Conservation (phyloP, 2,888 invertebrate species). For the Agriotes lineatus region DNA sequence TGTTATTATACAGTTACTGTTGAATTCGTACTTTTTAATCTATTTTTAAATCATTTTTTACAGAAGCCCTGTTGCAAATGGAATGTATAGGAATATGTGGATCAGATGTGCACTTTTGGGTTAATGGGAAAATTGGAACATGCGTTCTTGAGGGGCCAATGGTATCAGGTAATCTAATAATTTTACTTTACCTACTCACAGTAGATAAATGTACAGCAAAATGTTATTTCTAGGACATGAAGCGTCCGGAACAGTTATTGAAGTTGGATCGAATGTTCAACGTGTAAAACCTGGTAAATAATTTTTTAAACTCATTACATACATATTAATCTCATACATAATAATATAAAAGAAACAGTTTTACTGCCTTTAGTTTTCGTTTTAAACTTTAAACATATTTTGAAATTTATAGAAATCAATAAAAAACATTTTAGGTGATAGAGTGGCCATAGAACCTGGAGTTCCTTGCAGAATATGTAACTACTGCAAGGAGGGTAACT, state of each 20-base stretch:
- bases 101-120: conserved; percentile 90
- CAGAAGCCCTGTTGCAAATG: conserved; percentile 87
- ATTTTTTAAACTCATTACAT: no score
- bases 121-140: conserved; percentile 82
- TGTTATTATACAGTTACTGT: no score
- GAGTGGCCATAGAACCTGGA: conserved; percentile 93
- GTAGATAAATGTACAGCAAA: not conserved
- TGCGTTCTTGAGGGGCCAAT: conserved; percentile 86
- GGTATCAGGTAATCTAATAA: conserved; percentile 76
- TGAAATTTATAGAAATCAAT: no score
- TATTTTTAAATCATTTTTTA: conserved; percentile 30
- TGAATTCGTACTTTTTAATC: not conserved
- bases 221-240: conserved; percentile 87
- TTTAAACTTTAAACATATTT: no score
- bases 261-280: conserved; percentile 77
- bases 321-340: not conserved
- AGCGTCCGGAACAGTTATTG: conserved; percentile 79
- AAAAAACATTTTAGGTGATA: conserved; percentile 79
- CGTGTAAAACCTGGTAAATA: conserved; percentile 70
- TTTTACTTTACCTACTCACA: no score
- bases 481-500: conserved; percentile 85
- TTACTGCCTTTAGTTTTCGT: no score
- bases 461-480: conserved; percentile 85
- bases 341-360: no score
- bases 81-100: conserved; percentile 93